Percentiles rank a stretch among this genome's conserved stretches.
phyloP scores from a whole-genome alignment of 2,113 vertebrate genomes.

The Lontra canadensis region DNA sequence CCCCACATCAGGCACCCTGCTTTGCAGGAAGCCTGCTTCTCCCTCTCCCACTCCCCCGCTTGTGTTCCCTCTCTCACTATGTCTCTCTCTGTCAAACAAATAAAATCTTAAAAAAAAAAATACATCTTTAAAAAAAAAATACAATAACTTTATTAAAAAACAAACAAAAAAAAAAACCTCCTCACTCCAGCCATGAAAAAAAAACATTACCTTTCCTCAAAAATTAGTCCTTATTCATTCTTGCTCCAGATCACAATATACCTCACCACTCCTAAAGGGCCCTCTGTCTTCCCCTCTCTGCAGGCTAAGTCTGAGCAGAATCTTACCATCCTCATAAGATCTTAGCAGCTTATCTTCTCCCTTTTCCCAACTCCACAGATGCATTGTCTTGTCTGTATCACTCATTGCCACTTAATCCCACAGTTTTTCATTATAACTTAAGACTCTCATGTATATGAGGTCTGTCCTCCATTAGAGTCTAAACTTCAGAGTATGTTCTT shows the following conservation, averaged over 20 bases:
- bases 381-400: neutral
- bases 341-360: neutral
- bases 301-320: neutral
- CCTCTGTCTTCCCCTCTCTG: neutral
- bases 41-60: too few species aligned
- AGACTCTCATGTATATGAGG: neutral
- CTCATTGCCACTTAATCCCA: neutral
- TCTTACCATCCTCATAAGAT: neutral
- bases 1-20: too few species aligned
- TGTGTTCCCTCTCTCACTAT: too few species aligned
- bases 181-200: neutral
- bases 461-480: neutral
- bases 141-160: neutral
- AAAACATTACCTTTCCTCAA: neutral
- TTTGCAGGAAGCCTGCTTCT: too few species aligned
- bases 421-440: neutral
- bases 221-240: neutral
- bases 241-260: neutral
- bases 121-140: too few species aligned
- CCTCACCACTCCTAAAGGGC: neutral
- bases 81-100: too few species aligned
- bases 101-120: too few species aligned
- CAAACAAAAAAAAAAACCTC: neutral
- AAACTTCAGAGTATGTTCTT: conserved; percentile 23
- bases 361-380: neutral